Percentiles rank a stretch among this genome's conserved stretches.
phyloP scores from a whole-genome alignment of 2,888 invertebrate genomes.

The Drosophila fungiperda region DNA sequence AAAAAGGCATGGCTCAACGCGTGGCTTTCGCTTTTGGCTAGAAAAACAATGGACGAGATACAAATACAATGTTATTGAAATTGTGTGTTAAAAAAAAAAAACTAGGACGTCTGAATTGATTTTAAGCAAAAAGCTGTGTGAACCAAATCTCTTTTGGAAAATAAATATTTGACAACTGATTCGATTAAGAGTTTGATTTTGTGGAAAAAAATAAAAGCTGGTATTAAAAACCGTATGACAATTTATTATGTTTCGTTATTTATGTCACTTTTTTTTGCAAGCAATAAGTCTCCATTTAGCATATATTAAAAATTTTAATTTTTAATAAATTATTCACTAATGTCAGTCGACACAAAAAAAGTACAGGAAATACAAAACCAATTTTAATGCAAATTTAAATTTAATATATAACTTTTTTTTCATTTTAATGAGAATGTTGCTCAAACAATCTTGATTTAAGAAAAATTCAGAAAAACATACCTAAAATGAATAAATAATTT shows the following conservation, averaged over 20 bases:
- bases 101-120: not conserved
- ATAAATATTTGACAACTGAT: not conserved
- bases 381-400: not conserved
- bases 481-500: not conserved
- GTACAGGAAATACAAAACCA: not conserved
- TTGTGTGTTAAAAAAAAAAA: not conserved
- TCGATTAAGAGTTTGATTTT: not conserved
- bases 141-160: not conserved
- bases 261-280: not conserved
- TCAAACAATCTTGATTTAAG: not conserved
- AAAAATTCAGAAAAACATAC: not conserved
- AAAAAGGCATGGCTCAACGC: constrained; percentile 3
- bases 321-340: not conserved
- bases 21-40: not conserved
- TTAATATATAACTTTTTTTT: not conserved
- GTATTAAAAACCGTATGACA: not conserved
- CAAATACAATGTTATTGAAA: not conserved
- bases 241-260: not conserved
- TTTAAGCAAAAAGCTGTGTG: not conserved
- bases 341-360: not conserved
- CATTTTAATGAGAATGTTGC: not conserved
- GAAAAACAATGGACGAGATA: constrained; percentile 3
- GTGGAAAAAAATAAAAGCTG: not conserved
- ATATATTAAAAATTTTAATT: too few relatives aligned
- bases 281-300: too few relatives aligned